These are phyloP conservation scores for Tokudaia muenninki DNA, from an alignment of 2,797 vertebrate species.

Conservation along the genomic window DNA sequence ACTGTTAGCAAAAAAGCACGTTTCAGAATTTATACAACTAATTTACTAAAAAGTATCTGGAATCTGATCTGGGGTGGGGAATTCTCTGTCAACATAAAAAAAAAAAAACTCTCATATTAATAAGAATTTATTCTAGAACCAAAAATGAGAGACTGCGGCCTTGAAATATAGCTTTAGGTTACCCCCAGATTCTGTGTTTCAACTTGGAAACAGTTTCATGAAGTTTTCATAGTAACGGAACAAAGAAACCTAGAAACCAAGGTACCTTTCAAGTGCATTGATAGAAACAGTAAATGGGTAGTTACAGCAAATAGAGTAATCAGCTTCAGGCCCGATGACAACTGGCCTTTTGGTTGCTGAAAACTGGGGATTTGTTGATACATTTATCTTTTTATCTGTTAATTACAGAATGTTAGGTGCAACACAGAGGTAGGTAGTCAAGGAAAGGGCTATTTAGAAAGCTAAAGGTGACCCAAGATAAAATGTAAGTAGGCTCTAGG, in stretches of 20 bases:
- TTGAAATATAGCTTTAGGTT: not conserved
- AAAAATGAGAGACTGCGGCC: not conserved
- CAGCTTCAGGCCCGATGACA: not conserved
- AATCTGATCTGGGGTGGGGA: conserved; percentile 35
- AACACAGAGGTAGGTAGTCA: not conserved
- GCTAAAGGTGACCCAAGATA: not conserved
- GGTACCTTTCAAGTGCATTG: not conserved
- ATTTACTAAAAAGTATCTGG: conserved; percentile 22
- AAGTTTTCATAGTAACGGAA: not conserved
- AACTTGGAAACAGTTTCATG: not conserved
- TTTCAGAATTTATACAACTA: conserved; percentile 23
- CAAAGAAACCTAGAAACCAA: not conserved
- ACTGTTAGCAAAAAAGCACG: not conserved
- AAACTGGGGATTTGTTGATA: not conserved
- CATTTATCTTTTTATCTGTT: not conserved
- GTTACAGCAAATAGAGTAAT: not conserved
- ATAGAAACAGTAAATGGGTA: not conserved
- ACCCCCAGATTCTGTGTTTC: not conserved
- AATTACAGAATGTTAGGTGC: not conserved
- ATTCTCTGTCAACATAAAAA: not conserved
- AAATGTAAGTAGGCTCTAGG: not conserved
- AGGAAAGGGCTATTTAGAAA: not conserved
- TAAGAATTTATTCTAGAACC: not conserved
- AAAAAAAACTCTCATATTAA: not conserved
- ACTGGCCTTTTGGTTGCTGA: not conserved